Conservation (phyloP, 2,888 invertebrate genomes). For the Spisula solida region DNA sequence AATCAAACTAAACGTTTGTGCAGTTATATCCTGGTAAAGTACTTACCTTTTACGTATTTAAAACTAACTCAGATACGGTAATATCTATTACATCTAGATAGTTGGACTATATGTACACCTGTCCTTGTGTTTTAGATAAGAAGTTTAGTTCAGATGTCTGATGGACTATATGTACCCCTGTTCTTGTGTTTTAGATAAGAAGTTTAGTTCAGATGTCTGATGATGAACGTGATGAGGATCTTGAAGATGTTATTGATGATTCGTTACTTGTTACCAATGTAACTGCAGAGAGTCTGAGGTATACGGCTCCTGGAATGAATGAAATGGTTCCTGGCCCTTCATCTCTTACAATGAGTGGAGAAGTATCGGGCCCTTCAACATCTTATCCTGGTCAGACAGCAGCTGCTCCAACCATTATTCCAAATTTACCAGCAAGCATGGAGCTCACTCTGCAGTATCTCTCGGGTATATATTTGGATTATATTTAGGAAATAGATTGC, state of each 20-base stretch:
- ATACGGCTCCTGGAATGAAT: background rate
- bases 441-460: slow-evolving; percentile 78
- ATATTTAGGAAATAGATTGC: too few species aligned
- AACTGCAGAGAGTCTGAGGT: slow-evolving; percentile 38
- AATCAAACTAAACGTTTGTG: too few species aligned
- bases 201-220: slow-evolving; percentile 68
- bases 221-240: slow-evolving; percentile 54
- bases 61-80: too few species aligned
- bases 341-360: background rate
- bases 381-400: background rate
- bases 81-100: too few species aligned
- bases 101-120: too few species aligned
- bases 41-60: too few species aligned
- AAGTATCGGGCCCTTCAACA: background rate
- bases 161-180: too few species aligned
- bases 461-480: slow-evolving; percentile 58
- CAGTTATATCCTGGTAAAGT: too few species aligned
- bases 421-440: slow-evolving; percentile 48
- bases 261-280: slow-evolving; percentile 56
- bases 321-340: slow-evolving; percentile 12
- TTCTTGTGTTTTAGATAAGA: slow-evolving; percentile 46
- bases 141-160: slow-evolving; percentile 65
- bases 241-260: slow-evolving; percentile 62
- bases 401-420: slow-evolving; percentile 18
- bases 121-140: slow-evolving; percentile 47